A percentile compares a stretch with the other conserved stretches of the same genome.
phyloP scores from a whole-genome alignment of 2,113 vertebrate genomes.

The Mastomys coucha region DNA sequence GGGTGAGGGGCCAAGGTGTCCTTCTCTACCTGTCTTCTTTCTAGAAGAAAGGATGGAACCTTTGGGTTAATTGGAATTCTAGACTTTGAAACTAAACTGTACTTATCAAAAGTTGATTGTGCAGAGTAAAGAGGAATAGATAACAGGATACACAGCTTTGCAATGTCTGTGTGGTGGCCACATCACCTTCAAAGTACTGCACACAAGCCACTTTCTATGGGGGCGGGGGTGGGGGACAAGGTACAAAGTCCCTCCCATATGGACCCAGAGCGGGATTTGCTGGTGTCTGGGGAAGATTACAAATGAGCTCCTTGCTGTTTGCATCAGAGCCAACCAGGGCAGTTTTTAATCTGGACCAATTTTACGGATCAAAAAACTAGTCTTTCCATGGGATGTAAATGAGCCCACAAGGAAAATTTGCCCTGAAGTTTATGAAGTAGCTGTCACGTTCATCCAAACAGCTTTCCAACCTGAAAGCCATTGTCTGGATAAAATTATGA shows the following conservation, averaged over 20 bases:
- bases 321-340: conserved; percentile 66
- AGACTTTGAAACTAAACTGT: background rate
- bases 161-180: background rate
- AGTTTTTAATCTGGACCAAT: conserved; percentile 82
- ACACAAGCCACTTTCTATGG: conserved; percentile 19
- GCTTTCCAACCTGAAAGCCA: conserved; percentile 68
- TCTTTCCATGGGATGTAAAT: conserved; percentile 78
- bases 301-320: conserved; percentile 75
- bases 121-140: background rate
- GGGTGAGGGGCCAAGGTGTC: background rate
- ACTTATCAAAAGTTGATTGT: conserved; percentile 26
- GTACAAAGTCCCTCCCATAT: conserved; percentile 55
- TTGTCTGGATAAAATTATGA: conserved; percentile 72
- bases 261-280: conserved; percentile 39
- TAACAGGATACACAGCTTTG: background rate
- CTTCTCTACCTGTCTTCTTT: background rate
- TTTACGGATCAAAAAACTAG: conserved; percentile 82
- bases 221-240: background rate
- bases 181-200: background rate
- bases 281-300: conserved; percentile 75
- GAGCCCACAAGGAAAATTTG: conserved; percentile 67
- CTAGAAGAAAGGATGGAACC: background rate
- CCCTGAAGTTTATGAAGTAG: conserved; percentile 75
- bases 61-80: conserved; percentile 45
- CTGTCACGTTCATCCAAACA: conserved; percentile 73